These are phyloP conservation scores for Mimachlamys varia DNA, from an alignment of 2,888 invertebrate species.

Conservation along the genomic window DNA sequence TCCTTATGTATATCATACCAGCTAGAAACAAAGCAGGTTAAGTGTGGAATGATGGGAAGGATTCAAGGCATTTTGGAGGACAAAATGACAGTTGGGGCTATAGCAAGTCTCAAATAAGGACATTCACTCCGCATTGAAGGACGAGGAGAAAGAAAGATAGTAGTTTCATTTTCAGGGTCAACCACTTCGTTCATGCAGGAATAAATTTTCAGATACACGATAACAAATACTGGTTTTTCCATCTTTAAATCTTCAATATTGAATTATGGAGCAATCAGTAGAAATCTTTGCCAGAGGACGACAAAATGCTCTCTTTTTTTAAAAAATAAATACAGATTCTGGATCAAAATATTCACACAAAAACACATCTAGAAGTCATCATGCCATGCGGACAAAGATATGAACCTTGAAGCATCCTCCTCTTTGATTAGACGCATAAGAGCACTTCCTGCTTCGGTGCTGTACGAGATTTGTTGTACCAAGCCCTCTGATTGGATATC, in stretches of 20 bases:
- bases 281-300: too few species aligned
- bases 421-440: constrained; percentile 71
- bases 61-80: background rate
- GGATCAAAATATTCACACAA: background rate
- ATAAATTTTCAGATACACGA: background rate
- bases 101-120: background rate
- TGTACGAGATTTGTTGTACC: constrained; percentile 77
- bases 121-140: background rate
- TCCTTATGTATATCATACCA: constrained; percentile 74
- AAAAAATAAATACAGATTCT: background rate
- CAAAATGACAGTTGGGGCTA: background rate
- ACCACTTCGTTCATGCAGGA: background rate
- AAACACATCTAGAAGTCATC: background rate
- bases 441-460: constrained; percentile 73
- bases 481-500: constrained; percentile 75
- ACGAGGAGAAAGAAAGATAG: background rate
- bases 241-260: too few species aligned
- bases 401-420: constrained; percentile 65
- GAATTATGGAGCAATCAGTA: too few species aligned
- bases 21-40: constrained; percentile 37
- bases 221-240: too few species aligned
- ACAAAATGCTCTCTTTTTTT: background rate
- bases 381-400: constrained; percentile 37
- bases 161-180: background rate
- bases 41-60: background rate